Base-by-base conservation (phyloP, 2,797 vertebrate genomes). In the Sciurus carolinensis region DNA sequence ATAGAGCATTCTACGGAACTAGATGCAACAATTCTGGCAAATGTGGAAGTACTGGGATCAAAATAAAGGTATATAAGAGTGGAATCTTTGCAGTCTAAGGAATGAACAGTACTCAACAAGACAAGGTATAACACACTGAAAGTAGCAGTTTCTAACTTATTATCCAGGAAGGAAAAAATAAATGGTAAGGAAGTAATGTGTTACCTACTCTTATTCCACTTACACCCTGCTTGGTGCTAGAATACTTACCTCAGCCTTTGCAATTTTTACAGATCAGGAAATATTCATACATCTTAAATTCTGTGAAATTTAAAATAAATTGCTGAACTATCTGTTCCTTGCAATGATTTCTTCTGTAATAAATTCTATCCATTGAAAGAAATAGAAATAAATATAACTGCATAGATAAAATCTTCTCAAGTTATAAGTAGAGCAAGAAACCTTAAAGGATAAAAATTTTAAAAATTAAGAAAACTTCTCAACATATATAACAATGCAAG, bases 381-480 rank as follows among this genome's bases (percentile, higher is more conserved):
- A 91, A 54, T 44, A 24, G 24, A 83, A 47, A 33, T 80, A 72
- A 88, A 18, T 77, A 52, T 57, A 75, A 84, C 50, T 88, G 20
- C 7, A n/a, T 13, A 24, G 11, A 67, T n/a, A 88, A 14, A 81
- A 85, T 85, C 42, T 84, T 83, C n/a, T 79, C 54, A 73, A 50
- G 50, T 64, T 88, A 62, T 86, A 82, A 77, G 36, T 86, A 57
- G 84, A 79, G 36, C 42, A 95, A 73, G 62, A 75, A 83, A 36
- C 73, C n/a, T 80, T 67, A 83, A 89, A 71, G 14, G 7, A 64
- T 85, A 87, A 90, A 91, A 92, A 79, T 76, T n/a, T n/a, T n/a
- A 59, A 87, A 85, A 30, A 64, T 39, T 89, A 59, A 52, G 33
- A 73, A 92, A 94, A 54, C 10, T 88, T 85, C 52, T 69, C 28